phyloP scores from a whole-genome alignment of 2,113 vertebrate genomes.

The Guaruba guarouba region DNA sequence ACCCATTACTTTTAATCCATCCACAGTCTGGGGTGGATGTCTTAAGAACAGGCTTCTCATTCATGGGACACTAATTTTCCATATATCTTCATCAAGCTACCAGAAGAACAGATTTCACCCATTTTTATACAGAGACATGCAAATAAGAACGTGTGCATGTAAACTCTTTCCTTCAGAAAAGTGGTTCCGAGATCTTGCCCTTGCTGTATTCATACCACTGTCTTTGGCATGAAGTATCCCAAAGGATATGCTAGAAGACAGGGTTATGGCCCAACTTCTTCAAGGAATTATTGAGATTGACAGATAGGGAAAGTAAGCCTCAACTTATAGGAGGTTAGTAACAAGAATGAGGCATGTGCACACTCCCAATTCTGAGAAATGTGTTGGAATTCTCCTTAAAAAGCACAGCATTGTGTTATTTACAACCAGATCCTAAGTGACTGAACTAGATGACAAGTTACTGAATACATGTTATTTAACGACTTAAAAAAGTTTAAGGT shows the following conservation, averaged over 20 bases:
- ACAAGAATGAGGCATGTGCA: background rate
- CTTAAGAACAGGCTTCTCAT: background rate
- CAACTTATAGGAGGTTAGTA: background rate
- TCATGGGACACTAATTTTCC: background rate
- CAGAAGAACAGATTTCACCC: background rate
- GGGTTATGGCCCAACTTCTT: background rate
- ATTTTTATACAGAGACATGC: background rate
- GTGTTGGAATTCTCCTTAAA: background rate
- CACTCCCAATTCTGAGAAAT: background rate
- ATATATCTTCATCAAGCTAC: background rate
- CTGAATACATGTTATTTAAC: background rate
- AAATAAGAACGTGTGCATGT: background rate
- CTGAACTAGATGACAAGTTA: background rate
- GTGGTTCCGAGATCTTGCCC: background rate
- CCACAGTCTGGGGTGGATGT: background rate
- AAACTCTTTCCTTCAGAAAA: background rate
- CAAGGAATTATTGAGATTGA: background rate
- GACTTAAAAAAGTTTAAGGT: background rate
- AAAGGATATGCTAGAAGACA: background rate
- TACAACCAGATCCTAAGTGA: background rate
- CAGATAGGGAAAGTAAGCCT: background rate
- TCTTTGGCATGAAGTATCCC: background rate
- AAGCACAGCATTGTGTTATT: background rate
- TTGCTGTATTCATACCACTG: background rate
- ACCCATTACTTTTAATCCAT: background rate